Evolutionary conservation across 2,113 vertebrate genomes (phyloP).

Genomic region (Malurus melanocephalus): DNA sequence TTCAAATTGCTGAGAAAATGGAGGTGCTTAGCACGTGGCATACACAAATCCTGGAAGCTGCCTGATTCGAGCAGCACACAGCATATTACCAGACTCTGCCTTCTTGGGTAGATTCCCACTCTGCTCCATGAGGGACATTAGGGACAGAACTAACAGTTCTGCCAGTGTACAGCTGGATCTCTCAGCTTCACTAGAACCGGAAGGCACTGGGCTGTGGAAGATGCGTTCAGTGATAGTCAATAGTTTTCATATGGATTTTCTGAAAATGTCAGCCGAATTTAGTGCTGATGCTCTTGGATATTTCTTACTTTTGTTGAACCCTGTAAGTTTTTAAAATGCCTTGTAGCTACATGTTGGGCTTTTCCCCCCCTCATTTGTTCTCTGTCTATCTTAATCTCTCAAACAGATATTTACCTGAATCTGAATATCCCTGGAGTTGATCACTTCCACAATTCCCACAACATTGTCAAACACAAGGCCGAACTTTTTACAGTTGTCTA

Average conservation of each 20-base stretch:
- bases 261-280: background rate
- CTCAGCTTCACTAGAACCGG: background rate
- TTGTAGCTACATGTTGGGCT: background rate
- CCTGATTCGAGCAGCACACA: background rate
- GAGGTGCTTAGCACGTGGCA: background rate
- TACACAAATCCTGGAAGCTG: background rate
- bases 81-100: background rate
- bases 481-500: slow-evolving; percentile 96
- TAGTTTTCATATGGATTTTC: background rate
- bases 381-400: background rate
- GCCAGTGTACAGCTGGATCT: background rate
- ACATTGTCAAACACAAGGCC: slow-evolving; percentile 94
- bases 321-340: background rate
- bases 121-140: background rate
- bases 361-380: background rate
- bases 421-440: slow-evolving; percentile 91
- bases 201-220: background rate
- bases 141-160: background rate
- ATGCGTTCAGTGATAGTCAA: background rate
- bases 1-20: background rate
- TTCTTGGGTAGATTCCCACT: background rate
- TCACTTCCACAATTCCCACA: slow-evolving; percentile 95
- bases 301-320: background rate
- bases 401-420: slow-evolving; percentile 80
- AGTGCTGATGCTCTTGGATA: background rate